Evolutionary conservation across 2,888 invertebrate genomes (phyloP), one percentile per base, ranked within the genome.

Genomic region (Seira ritae): DNA sequence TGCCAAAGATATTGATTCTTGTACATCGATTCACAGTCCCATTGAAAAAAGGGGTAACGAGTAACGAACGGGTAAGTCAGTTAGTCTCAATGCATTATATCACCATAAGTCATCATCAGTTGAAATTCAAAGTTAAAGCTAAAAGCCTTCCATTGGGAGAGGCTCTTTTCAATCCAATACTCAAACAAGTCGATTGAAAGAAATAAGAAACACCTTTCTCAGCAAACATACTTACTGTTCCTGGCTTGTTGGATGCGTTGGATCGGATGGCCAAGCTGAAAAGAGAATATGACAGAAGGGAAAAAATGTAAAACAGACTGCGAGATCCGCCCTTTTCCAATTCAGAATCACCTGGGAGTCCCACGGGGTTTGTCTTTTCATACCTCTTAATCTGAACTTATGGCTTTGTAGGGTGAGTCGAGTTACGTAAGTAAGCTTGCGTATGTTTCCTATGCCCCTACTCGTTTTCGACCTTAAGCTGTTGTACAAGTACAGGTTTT

Each of bases 1-100:
- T 86, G 87, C 85, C 85, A 81, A 86, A 85, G 84, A 84, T n/a
- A 82, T 76, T 87, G 84, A 83, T 42, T 42, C 67, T 67, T 42
- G n/a, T 37, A 23, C 65, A 74, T 23, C 42, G 65, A 66, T 22
- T 24, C n/a, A 20, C 24, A 3, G 6, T 23, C 12, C 4, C 23
- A 3, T 66, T 67, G 1, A 55, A 10, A 24, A 71, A 17, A 23
- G 55, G 46, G 12, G 22, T 31, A 50, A 46, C 10, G 24, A 65
- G 20, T 20, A 20, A 73, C 23, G n/a, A n/a, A 73, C 22, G n/a
- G n/a, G n/a, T n/a, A n/a, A n/a, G n/a, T n/a, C n/a, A n/a, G 72
- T 70, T 20, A 17, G 12, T 46, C 46, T 70, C 22, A 70, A 70
- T 46, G 50, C 17, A 31, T 6, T 23, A 20, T 70, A 69, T 37